Base-by-base conservation (phyloP, 2,888 invertebrate genomes). In the Torymus texanus region DNA sequence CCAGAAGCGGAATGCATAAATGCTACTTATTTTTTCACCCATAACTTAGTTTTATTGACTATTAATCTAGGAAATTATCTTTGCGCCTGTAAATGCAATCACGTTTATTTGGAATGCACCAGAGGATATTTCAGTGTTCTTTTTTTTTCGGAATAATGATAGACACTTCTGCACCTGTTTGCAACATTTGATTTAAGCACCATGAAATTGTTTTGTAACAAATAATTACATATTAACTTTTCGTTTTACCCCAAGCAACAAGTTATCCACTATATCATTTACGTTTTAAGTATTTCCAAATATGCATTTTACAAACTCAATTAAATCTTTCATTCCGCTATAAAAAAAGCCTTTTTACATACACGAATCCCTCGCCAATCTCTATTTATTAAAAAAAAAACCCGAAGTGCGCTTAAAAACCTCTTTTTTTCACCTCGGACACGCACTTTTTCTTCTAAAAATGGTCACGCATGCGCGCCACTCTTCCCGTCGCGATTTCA, bases 1-100 rank as follows among this genome's bases (percentile, higher is more conserved):
- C 61, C 24, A n/a, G 12, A 18, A 41, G 55, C 41, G 29, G 29
- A 55, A 18, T 56, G 51, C 16, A 24, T 10, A 41, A 12, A 63
- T 13, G 29, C 61, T 58, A 50, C 41, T 74, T 74, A 50, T 61
- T 75, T 68, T 73, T 65, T 14, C 8, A 14, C 61, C 50, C 29
- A 14, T 73, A 16, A 63, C 18, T 61, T 29, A 63, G 10, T 56
- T 73, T 66, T 53, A 67, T 59, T 58, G 53, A 53, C 75, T 67
- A 67, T 67, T 24, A 61, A 75, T 67, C 67, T 51, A 67, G 18
- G 21, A 70, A 51, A 55, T 21, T 55, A 41, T 41, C 41, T 63
- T 50, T 56, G 10, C 51, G 53, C 16, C 62, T 18, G 14, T 0
- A 62, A 16, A 18, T 51, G 14, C 51, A 62, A 50, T 55, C 61